phyloP scores from a whole-genome alignment of 2,888 invertebrate genomes.

The Nephrocerus scutellatus region DNA sequence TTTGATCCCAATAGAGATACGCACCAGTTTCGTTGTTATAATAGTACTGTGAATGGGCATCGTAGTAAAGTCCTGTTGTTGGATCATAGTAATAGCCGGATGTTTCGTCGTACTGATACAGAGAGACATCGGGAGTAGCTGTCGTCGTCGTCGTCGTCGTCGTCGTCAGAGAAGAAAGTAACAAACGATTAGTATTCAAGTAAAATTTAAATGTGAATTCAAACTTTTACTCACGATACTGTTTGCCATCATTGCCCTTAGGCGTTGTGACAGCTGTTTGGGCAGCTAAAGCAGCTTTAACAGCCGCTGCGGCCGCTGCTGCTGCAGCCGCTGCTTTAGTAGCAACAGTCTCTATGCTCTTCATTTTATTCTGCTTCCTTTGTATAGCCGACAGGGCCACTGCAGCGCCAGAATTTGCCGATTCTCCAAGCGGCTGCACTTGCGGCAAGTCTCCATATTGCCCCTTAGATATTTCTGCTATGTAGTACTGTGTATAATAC shows the following conservation, averaged over 20 bases:
- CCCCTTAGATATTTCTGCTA: slow-evolving; percentile 44
- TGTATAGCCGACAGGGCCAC: slow-evolving; percentile 81
- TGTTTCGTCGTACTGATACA: slow-evolving; percentile 88
- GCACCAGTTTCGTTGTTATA: slow-evolving; percentile 86
- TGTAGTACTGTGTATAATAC: slow-evolving; percentile 68
- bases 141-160: no score
- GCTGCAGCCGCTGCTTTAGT: slow-evolving; percentile 40
- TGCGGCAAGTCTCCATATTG: slow-evolving; percentile 35
- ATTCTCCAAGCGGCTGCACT: slow-evolving; percentile 36
- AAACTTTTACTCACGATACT: slow-evolving; percentile 45
- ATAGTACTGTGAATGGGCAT: slow-evolving; percentile 92
- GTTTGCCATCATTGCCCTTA: slow-evolving; percentile 42
- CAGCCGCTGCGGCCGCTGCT: slow-evolving; percentile 37
- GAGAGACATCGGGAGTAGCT: slow-evolving; percentile 77
- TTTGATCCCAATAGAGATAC: slow-evolving; percentile 92
- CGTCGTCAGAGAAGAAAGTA: no score
- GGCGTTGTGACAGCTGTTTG: slow-evolving; percentile 32
- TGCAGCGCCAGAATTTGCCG: slow-evolving; percentile 77
- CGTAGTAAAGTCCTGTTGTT: slow-evolving; percentile 89
- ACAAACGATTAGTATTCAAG: no score
- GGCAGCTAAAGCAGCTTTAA: slow-evolving; percentile 40
- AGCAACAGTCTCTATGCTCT: slow-evolving; percentile 40
- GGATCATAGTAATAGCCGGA: slow-evolving; percentile 97
- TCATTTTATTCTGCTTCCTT: slow-evolving; percentile 44
- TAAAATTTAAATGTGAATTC: no score